A percentile compares a stretch with the other conserved stretches of the same genome.
Evolutionary conservation across 2,797 vertebrate genomes (phyloP).

Genomic region (Acrossocheilus wenchowensis): DNA sequence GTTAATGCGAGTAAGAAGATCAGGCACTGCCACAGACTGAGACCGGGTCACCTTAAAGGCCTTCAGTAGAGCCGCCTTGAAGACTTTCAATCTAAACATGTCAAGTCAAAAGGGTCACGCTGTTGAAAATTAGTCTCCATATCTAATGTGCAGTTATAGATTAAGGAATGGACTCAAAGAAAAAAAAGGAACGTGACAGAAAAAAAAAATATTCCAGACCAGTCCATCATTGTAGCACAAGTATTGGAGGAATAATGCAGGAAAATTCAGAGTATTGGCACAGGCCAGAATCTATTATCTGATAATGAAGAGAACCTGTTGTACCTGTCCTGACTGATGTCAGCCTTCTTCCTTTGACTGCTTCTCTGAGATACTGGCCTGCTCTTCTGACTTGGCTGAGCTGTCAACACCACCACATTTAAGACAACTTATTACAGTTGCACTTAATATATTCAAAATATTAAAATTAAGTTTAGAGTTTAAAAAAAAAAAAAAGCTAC

Average conservation of each 20-base stretch:
- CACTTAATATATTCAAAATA: not conserved
- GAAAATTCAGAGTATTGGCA: not conserved
- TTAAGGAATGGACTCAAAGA: not conserved
- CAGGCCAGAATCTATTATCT: not conserved
- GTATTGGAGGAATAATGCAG: not conserved
- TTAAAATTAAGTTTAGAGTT: not conserved
- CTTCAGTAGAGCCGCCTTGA: conserved; percentile 70
- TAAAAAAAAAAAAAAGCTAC: not conserved
- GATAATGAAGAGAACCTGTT: not conserved
- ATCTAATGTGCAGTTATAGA: not conserved
- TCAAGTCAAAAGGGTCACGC: not conserved
- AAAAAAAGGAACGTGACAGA: not conserved
- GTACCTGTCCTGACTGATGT: conserved; percentile 64
- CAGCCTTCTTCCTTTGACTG: conserved; percentile 58
- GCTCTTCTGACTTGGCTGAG: conserved; percentile 60
- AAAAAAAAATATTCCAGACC: not conserved
- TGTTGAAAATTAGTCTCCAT: not conserved
- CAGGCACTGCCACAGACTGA: conserved; percentile 67
- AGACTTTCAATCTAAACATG: conserved; percentile 66
- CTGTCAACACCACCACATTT: conserved; percentile 38
- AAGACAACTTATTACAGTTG: not conserved
- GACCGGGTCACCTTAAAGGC: conserved; percentile 69
- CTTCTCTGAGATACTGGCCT: conserved; percentile 57
- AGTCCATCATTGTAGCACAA: not conserved
- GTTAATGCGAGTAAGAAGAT: conserved; percentile 68